phyloP scores from a whole-genome alignment of 2,113 vertebrate species.

The Opisthocomus hoazin region DNA sequence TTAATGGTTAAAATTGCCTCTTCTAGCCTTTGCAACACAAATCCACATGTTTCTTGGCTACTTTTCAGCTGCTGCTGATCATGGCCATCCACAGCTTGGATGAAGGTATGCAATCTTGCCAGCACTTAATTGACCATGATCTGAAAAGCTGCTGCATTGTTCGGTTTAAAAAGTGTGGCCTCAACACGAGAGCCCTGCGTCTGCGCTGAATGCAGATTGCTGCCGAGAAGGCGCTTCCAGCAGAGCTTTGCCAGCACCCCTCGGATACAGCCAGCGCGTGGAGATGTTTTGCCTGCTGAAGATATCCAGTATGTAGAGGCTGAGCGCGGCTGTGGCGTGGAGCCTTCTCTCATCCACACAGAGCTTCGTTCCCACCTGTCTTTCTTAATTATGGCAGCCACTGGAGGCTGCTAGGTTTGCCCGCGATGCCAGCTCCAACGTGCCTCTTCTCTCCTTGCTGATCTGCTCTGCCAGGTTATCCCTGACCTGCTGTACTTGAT shows the following conservation, averaged over 20 bases:
- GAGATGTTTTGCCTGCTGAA: background rate
- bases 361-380: background rate
- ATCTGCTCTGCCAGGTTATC: background rate
- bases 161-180: background rate
- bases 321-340: rapidly evolving
- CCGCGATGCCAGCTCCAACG: background rate
- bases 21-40: background rate
- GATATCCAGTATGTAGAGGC: background rate
- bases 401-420: background rate
- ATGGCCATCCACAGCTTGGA: background rate
- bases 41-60: slow-evolving; percentile 20
- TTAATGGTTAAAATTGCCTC: background rate
- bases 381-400: background rate
- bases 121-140: slow-evolving; percentile 8
- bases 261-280: background rate
- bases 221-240: background rate
- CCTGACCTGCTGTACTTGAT: background rate
- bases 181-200: background rate
- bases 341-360: background rate
- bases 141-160: slow-evolving; percentile 21
- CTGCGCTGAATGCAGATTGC: background rate
- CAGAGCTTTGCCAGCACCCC: background rate
- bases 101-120: background rate
- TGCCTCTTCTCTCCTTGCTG: background rate
- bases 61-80: background rate